Conservation (phyloP, 2,797 vertebrate species). For the Fratercula arctica region DNA sequence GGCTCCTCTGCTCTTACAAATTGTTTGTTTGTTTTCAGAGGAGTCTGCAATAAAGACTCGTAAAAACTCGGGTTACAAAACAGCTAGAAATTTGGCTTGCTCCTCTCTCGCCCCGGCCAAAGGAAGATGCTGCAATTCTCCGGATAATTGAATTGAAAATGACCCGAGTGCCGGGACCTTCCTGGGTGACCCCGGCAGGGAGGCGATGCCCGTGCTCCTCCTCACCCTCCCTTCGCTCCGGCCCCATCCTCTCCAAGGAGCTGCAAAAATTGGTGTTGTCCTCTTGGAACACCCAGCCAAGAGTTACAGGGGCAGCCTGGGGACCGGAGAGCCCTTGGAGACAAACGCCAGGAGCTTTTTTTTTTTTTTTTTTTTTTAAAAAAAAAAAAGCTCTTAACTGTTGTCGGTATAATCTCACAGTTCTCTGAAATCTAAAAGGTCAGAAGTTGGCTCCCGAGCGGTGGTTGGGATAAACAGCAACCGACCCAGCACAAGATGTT, state of each 20-base stretch:
- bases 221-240: neutral
- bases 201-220: neutral
- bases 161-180: neutral
- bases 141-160: neutral
- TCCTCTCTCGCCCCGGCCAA: neutral
- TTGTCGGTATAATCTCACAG: neutral
- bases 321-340: neutral
- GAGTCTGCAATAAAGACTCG: neutral
- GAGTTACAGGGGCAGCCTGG: neutral
- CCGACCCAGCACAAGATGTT: neutral
- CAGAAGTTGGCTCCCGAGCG: neutral
- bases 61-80: neutral
- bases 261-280: neutral
- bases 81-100: neutral
- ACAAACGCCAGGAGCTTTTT: neutral
- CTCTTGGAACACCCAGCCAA: neutral
- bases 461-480: neutral
- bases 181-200: neutral
- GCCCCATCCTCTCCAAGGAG: rapidly evolving
- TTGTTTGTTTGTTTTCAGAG: neutral
- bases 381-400: neutral
- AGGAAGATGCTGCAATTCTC: neutral
- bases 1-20: neutral
- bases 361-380: neutral
- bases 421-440: neutral